Percentiles rank a stretch among this genome's conserved stretches.
Evolutionary conservation across 2,797 vertebrate genomes (phyloP).

Genomic region (Alfaro cultratus): DNA sequence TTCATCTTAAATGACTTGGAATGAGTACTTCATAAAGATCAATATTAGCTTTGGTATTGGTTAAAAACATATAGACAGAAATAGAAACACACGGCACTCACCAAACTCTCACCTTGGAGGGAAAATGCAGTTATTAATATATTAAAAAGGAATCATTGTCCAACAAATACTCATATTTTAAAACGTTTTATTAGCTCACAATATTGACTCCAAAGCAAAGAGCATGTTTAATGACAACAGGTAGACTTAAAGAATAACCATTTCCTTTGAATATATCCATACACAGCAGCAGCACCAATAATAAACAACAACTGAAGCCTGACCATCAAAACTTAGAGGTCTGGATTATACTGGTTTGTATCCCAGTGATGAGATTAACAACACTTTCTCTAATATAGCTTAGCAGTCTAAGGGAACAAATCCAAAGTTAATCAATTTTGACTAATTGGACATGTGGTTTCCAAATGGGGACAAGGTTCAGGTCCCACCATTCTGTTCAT

Average conservation of each 20-base stretch:
- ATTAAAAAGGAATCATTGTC: not conserved
- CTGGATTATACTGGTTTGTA: not conserved
- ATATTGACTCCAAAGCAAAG: not conserved
- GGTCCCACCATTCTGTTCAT: not conserved
- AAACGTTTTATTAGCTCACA: not conserved
- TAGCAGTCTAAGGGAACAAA: not conserved
- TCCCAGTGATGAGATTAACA: not conserved
- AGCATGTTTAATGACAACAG: not conserved
- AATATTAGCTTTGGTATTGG: not conserved
- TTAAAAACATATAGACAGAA: not conserved
- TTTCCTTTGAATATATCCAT: not conserved
- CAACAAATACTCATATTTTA: not conserved
- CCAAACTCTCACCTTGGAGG: not conserved
- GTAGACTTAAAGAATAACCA: not conserved
- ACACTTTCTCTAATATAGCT: not conserved
- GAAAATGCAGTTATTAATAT: not conserved
- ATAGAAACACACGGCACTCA: not conserved
- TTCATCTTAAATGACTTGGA: not conserved
- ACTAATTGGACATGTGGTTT: constrained; percentile 1
- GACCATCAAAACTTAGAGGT: not conserved
- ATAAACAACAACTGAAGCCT: not conserved
- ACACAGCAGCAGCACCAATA: not conserved
- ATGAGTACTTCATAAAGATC: not conserved
- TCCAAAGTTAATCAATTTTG: not conserved
- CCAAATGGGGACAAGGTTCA: not conserved